These are phyloP conservation scores for Antitype chi DNA, from an alignment of 2,888 invertebrate genomes.

Conservation along the genomic window DNA sequence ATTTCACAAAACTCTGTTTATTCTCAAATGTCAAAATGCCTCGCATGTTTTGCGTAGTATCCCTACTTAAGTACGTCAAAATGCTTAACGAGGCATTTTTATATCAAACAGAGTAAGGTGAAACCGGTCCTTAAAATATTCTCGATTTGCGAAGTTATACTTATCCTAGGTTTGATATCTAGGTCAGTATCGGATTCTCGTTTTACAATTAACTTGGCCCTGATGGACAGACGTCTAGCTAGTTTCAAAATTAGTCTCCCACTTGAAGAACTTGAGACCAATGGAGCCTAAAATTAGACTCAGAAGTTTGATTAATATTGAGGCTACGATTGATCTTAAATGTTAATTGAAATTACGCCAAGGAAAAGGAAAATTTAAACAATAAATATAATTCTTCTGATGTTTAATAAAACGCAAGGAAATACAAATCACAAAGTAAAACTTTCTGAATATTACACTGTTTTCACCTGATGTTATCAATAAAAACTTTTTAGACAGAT, in stretches of 20 bases:
- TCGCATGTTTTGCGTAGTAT: no score
- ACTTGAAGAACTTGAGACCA: conserved; percentile 6
- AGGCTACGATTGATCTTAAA: background rate
- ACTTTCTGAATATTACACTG: background rate
- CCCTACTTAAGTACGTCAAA: background rate
- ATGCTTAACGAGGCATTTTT: background rate
- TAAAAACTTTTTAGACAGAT: background rate
- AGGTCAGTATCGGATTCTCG: conserved; percentile 19
- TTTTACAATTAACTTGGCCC: conserved; percentile 3
- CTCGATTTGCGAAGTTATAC: background rate
- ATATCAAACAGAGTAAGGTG: background rate
- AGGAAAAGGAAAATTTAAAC: background rate
- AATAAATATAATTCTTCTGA: background rate
- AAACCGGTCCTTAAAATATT: background rate
- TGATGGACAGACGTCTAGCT: conserved; percentile 36
- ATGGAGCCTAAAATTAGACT: conserved; percentile 9
- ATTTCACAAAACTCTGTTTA: background rate
- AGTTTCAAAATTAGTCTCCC: conserved; percentile 29
- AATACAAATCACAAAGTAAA: background rate
- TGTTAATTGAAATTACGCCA: background rate
- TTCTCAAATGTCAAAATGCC: background rate
- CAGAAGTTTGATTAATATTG: conserved; percentile 18
- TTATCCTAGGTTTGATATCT: background rate
- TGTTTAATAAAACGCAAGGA: background rate
- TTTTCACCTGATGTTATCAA: conserved; percentile 12